Conservation (phyloP, 2,797 vertebrate species). For the Bothrops alternatus region DNA sequence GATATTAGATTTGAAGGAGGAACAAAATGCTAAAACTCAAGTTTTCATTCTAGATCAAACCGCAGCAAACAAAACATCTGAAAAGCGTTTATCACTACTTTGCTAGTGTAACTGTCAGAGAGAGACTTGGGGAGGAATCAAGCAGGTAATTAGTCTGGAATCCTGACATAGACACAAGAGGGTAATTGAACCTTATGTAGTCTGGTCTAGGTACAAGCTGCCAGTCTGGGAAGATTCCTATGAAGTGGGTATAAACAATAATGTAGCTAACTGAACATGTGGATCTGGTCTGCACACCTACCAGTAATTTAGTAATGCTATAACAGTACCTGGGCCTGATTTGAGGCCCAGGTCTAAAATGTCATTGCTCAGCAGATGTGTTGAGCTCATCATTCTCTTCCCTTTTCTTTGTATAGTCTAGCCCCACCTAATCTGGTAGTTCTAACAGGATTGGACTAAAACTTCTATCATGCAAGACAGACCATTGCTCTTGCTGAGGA, state of each 20-base stretch:
- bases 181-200: neutral
- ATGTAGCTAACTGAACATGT: neutral
- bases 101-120: neutral
- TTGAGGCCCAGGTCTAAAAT: neutral
- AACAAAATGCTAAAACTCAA: neutral
- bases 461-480: neutral
- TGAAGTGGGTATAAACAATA: neutral
- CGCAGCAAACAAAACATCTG: neutral
- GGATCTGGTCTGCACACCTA: neutral
- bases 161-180: neutral
- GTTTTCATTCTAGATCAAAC: neutral
- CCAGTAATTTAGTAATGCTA: neutral
- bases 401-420: neutral
- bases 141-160: neutral
- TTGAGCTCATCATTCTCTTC: neutral
- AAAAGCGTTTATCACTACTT: neutral
- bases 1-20: neutral
- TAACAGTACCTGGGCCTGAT: neutral
- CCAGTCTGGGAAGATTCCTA: neutral
- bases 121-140: neutral
- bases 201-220: neutral
- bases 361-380: neutral
- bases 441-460: neutral
- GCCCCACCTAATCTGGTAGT: neutral
- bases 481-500: neutral